Base-by-base conservation (phyloP, 2,888 invertebrate genomes). In the Agriopis marginaria region DNA sequence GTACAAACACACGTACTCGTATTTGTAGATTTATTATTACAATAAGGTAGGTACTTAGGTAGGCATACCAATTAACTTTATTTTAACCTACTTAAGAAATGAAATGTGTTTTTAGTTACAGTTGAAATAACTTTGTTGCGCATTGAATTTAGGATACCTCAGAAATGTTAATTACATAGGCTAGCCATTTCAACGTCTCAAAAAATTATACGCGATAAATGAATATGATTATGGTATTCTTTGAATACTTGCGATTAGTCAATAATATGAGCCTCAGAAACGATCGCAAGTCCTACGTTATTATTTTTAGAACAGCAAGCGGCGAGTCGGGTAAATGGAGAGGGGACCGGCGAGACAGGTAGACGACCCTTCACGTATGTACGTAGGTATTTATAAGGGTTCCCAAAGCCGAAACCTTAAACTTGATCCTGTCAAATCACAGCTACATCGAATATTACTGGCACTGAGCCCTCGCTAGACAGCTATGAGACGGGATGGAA, bases 401-500 rank as follows among this genome's bases (percentile, higher is more conserved):
- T 70, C 70, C 49, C 63, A 49, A 45, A 60, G 47, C 50, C 55
- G 64, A 61, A 64, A 69, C 64, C 61, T 69, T 69, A 40, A 61
- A 69, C 64, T 69, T 64, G 60, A 60, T 63, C 54, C 40, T 58
- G 62, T 42, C 63, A 61, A 55, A 58, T 65, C 65, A 56, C 32
- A 62, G 50, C 55, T 45, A 64, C 39, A 62, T 58, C 61, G 69
- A 56, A 69, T 40, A 60, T 61, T 10, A n/a, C 2, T 45, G 60
- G 64, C 63, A 11, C 53, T 44, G 12, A 62, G 56, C 50, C 39
- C 56, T 9, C 50, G 23, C 54, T 65, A 70, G 76, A 76, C 78
- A 78, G 80, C 75, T 77, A 17, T 71, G 69, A 76, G 73, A 77
- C 76, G 79, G 73, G 77, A 77, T 77, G 53, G 81, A 73, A 77